These are phyloP conservation scores for Trichopria drosophilae DNA, from an alignment of 2,888 invertebrate genomes.

Conservation along the genomic window DNA sequence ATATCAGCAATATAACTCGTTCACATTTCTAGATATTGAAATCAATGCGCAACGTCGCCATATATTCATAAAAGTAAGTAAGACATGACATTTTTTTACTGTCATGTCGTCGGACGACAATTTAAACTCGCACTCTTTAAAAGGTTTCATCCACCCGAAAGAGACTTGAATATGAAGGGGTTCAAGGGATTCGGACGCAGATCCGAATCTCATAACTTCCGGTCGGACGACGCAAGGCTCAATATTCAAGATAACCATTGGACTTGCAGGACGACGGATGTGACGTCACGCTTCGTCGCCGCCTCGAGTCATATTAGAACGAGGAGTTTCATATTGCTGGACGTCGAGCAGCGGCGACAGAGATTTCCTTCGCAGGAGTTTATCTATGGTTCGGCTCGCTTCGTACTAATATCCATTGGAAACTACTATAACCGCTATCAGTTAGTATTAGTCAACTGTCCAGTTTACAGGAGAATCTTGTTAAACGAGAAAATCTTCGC, in stretches of 20 bases:
- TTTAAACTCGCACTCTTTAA: no score
- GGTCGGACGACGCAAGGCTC: conserved; percentile 53
- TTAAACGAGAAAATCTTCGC: no score
- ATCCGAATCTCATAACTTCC: conserved; percentile 58
- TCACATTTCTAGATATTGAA: no score
- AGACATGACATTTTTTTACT: no score
- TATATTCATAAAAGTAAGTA: no score
- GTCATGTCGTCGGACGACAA: no score
- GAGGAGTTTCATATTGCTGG: conserved; percentile 55
- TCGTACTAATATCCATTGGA: conserved; percentile 51
- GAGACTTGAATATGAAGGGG: conserved; percentile 18
- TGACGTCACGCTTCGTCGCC: conserved; percentile 58
- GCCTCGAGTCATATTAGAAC: conserved; percentile 57
- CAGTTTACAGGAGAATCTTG: no score
- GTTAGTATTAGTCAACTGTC: no score
- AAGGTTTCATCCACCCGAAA: no score
- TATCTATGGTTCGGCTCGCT: conserved; percentile 48
- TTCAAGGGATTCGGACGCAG: conserved; percentile 45
- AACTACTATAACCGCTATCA: no score
- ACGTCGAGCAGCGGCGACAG: conserved; percentile 22
- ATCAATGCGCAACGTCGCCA: no score
- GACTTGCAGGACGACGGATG: conserved; percentile 49
- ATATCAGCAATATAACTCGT: no score
- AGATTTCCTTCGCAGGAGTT: conserved; percentile 40
- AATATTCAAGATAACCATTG: conserved; percentile 58